Evolutionary conservation across 2,113 vertebrate genomes (phyloP).

Genomic region (Ondatra zibethicus): DNA sequence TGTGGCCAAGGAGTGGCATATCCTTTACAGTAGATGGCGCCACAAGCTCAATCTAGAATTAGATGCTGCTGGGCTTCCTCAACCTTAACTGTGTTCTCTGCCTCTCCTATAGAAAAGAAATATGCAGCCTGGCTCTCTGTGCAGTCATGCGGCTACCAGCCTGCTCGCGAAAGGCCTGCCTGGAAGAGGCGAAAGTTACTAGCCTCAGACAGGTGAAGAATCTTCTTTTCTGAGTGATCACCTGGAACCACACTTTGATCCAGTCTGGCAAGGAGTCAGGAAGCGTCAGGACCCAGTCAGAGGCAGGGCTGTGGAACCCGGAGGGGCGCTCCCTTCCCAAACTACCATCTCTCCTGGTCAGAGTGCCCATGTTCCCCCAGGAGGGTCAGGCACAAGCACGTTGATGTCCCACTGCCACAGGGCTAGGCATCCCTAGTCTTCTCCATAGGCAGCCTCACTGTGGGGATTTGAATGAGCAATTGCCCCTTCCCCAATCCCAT

Average conservation of each 20-base stretch:
- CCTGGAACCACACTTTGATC: not conserved
- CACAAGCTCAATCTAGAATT: not conserved
- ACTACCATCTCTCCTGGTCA: not conserved
- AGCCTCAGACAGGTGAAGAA: not conserved
- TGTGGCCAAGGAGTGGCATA: not conserved
- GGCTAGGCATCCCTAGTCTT: not conserved
- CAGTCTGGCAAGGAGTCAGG: not conserved
- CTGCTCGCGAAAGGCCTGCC: not conserved
- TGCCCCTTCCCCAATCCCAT: not conserved
- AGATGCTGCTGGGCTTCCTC: not conserved
- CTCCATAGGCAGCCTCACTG: not conserved
- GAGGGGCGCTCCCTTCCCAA: not conserved
- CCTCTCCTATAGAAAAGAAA: not conserved
- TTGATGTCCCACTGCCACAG: accelerated
- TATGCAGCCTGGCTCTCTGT: not conserved
- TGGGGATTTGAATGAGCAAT: not conserved
- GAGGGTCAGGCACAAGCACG: not conserved
- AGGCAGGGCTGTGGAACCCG: not conserved
- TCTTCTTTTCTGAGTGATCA: not conserved
- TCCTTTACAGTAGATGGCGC: constrained; percentile 59
- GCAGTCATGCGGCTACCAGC: not conserved
- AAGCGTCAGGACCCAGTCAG: not conserved
- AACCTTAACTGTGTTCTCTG: not conserved
- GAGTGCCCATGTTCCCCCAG: accelerated
- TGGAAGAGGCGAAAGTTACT: not conserved